A percentile compares a stretch with the other conserved stretches of the same genome.
Evolutionary conservation across 30 jellyfish, hydroid and myxozoan genomes (phyloP).

Genomic region (Rhopilema esculentum): DNA sequence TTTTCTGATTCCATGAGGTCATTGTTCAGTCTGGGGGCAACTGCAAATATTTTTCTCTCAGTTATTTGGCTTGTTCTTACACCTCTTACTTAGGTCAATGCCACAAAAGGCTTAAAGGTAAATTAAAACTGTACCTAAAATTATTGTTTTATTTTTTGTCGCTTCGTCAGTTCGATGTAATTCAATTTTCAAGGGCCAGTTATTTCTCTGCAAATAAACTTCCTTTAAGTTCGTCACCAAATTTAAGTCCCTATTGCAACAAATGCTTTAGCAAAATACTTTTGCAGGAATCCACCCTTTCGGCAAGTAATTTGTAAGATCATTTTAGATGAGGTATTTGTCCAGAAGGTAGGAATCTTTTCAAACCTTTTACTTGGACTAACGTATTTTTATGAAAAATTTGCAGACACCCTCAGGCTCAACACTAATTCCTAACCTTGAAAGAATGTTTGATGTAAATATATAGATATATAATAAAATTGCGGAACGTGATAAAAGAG

Average conservation of each 20-base stretch:
- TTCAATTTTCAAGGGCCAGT: no score
- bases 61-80: neutral
- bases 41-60: constrained; percentile 59
- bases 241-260: no score
- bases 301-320: no score
- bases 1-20: constrained; percentile 1
- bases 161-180: neutral
- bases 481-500: neutral
- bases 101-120: no score
- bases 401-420: constrained; percentile 71
- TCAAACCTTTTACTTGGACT: no score
- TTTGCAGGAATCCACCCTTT: no score
- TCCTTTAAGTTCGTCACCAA: no score
- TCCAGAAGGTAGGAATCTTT: no score
- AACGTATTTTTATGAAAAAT: no score
- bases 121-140: neutral
- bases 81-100: neutral
- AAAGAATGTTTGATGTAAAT: neutral
- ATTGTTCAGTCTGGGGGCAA: constrained; percentile 86
- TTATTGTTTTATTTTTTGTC: neutral
- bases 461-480: neutral
- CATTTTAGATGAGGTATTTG: no score
- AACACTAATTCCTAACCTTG: constrained; percentile 18
- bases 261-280: no score
- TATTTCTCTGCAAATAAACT: no score